Conservation (phyloP, 1,140 invertebrate species). For the Epicauta chinensis region DNA sequence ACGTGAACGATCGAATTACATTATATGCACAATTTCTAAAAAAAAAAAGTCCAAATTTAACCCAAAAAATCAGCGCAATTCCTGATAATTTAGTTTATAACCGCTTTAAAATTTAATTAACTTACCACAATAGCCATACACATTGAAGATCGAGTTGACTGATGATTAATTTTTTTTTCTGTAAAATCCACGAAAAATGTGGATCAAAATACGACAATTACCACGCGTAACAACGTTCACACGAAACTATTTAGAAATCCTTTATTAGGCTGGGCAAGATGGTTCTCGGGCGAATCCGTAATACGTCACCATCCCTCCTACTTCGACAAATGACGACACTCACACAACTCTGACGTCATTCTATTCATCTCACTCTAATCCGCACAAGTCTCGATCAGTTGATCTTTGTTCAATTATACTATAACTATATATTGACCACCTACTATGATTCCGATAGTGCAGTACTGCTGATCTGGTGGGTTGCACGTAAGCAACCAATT, state of each 20-base stretch:
- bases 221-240: conserved; percentile 21
- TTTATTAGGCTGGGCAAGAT: conserved; percentile 31
- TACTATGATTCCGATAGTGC: neutral
- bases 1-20: no score
- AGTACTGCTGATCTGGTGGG: no score
- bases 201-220: conserved; percentile 20
- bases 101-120: conserved; percentile 19
- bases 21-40: no score
- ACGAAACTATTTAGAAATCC: conserved; percentile 19
- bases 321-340: conserved; percentile 10
- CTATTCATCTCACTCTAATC: neutral
- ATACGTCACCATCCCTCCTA: conserved; percentile 22
- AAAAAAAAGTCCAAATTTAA: no score
- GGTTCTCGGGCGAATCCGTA: conserved; percentile 27
- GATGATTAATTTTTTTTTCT: conserved; percentile 8
- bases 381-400: neutral
- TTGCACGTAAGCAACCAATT: conserved; percentile 23
- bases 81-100: no score
- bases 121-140: conserved; percentile 58
- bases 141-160: conserved; percentile 53
- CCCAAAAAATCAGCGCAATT: no score
- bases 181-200: conserved; percentile 26
- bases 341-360: conserved; percentile 20
- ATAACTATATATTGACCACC: conserved; percentile 6
- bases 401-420: conserved; percentile 1